Evolutionary conservation across 2,888 invertebrate species (phyloP), one percentile per base, ranked within the genome.

Genomic region (Folsomia candida): DNA sequence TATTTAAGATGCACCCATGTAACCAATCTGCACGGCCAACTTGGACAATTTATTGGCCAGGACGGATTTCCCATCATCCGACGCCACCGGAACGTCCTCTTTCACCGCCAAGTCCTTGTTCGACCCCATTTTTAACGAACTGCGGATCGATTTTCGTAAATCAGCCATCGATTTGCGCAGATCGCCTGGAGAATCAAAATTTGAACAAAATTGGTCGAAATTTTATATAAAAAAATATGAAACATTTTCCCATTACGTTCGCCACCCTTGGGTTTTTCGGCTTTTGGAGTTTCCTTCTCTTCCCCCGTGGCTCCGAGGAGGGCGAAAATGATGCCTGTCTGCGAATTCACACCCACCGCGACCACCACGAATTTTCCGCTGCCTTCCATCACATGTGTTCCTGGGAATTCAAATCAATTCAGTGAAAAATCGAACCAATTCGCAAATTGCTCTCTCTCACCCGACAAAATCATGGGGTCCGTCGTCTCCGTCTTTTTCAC

Each of bases 331-430:
- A 98, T 99, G 83, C 99, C 99, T 69, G 98, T 97, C 83, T 98
- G 98, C 1, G 97, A 98, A 86, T 98, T 97, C 71, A 95, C 90
- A 68, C 97, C 99, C 37, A 99, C 99, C 25, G 98, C 99, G 61
- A 97, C 91, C 66, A 99, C 97, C 81, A 99, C 84, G 93, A 98
- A 97, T 87, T 97, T 97, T 73, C 98, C 99, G 78, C 96, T 97
- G 76, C 99, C 99, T 86, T 99, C 99, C 99, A 99, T 99, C 75
- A 98, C 96, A 85, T 99, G 98, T 71, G 99, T 99, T 79, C 90
- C 90, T 87, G 80, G 73, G 78, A 61, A 47, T 63, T 59, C 6
- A 14, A 57, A 14, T n/a, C 6, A 11, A 14, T 47, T 65, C 1
- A 4, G 54, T 65, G 25, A 51, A 22, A 57, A 66, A 25, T 18